Evolutionary conservation across 2,113 vertebrate genomes (phyloP).

Genomic region (Pterocles gutturalis): DNA sequence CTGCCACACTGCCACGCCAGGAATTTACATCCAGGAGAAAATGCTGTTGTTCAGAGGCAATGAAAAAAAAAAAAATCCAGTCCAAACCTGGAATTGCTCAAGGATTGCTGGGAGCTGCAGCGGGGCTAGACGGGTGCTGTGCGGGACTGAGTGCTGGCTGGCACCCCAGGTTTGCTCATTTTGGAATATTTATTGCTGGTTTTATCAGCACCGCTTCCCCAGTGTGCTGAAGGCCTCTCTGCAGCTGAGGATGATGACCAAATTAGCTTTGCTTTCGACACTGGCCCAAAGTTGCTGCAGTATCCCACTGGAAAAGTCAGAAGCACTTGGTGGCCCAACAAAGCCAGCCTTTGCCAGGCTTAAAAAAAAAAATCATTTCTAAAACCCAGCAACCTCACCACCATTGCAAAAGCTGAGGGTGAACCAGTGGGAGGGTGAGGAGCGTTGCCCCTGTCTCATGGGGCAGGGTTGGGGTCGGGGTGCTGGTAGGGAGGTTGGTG

Average conservation of each 20-base stretch:
- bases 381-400: rapidly evolving
- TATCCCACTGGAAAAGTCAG: neutral
- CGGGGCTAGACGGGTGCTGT: neutral
- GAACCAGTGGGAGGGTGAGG: neutral
- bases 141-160: rapidly evolving
- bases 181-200: neutral
- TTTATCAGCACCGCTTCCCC: neutral
- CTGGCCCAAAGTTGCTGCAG: neutral
- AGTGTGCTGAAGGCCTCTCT: rapidly evolving
- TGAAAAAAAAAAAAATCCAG: neutral
- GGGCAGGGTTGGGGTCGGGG: neutral
- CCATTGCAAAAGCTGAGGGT: neutral
- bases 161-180: neutral
- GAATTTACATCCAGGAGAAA: neutral
- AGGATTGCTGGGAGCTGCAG: neutral
- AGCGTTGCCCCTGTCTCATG: rapidly evolving
- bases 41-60: neutral
- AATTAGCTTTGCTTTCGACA: neutral
- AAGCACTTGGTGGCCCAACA: rapidly evolving
- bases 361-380: neutral
- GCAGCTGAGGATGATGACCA: neutral
- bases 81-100: neutral
- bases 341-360: neutral
- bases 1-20: rapidly evolving
- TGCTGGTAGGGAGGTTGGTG: no score